Evolutionary conservation across 2,797 vertebrate species (phyloP).

Genomic region (Iguana delicatissima): DNA sequence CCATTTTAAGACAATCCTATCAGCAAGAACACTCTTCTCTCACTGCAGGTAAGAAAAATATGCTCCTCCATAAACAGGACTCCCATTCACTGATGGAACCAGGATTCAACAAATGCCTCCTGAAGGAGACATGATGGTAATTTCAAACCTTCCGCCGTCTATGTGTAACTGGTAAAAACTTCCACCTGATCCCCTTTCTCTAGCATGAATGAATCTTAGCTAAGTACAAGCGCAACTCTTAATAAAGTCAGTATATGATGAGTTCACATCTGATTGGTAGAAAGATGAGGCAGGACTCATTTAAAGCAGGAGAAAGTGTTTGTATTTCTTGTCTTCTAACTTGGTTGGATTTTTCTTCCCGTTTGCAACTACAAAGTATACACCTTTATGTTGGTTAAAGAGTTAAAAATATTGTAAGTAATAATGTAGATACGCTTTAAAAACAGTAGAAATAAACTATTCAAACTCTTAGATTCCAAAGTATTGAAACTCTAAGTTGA

Average conservation of each 20-base stretch:
- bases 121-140: not conserved
- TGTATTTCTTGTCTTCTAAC: not conserved
- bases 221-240: not conserved
- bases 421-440: not conserved
- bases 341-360: not conserved
- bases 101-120: not conserved
- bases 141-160: not conserved
- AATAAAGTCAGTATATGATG: not conserved
- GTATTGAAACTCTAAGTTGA: not conserved
- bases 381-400: not conserved
- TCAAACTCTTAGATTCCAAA: not conserved
- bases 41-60: not conserved
- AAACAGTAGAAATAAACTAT: not conserved
- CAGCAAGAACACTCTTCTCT: not conserved
- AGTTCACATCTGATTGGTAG: not conserved
- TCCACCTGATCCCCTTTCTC: not conserved
- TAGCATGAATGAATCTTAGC: not conserved
- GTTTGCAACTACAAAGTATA: no score
- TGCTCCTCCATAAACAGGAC: not conserved
- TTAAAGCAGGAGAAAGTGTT: not conserved
- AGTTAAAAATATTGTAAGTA: not conserved
- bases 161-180: not conserved
- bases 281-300: not conserved
- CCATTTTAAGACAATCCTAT: not conserved
- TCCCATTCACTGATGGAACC: not conserved